Percentiles rank a stretch among this genome's conserved stretches.
Evolutionary conservation across 2,797 vertebrate genomes (phyloP).

Genomic region (Crax fasciolata): DNA sequence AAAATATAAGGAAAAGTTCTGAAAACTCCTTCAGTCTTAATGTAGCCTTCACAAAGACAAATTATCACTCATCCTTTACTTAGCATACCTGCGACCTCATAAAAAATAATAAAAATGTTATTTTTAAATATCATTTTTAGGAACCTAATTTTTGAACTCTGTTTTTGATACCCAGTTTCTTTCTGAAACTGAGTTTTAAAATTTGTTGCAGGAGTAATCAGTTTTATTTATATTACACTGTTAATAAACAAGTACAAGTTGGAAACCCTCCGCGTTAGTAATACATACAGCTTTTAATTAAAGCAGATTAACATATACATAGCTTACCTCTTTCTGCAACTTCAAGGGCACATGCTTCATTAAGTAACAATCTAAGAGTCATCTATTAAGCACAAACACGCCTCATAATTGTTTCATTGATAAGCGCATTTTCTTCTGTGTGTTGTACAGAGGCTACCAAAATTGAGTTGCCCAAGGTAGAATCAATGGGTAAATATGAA

Average conservation of each 20-base stretch:
- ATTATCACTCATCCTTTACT: not conserved
- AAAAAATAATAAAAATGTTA: not conserved
- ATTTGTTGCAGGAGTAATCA: not conserved
- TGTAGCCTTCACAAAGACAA: not conserved
- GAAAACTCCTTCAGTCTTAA: slow-evolving; percentile 1
- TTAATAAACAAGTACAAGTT: not conserved
- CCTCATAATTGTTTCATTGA: not conserved
- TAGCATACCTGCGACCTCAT: not conserved
- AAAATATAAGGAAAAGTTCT: not conserved
- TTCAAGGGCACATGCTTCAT: not conserved
- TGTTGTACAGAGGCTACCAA: not conserved
- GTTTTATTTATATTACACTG: not conserved
- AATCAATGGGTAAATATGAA: not conserved
- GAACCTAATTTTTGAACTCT: not conserved
- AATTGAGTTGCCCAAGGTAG: not conserved
- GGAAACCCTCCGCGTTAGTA: not conserved
- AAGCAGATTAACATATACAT: not conserved
- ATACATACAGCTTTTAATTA: not conserved
- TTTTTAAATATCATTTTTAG: not conserved
- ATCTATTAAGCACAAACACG: not conserved
- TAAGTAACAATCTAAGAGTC: not conserved
- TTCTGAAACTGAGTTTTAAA: not conserved
- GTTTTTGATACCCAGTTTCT: not conserved
- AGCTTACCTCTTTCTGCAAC: not conserved
- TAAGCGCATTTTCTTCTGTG: not conserved